Percentiles rank a stretch among this genome's conserved stretches.
phyloP scores from a whole-genome alignment of 2,888 invertebrate genomes.

The Agrotis puta region DNA sequence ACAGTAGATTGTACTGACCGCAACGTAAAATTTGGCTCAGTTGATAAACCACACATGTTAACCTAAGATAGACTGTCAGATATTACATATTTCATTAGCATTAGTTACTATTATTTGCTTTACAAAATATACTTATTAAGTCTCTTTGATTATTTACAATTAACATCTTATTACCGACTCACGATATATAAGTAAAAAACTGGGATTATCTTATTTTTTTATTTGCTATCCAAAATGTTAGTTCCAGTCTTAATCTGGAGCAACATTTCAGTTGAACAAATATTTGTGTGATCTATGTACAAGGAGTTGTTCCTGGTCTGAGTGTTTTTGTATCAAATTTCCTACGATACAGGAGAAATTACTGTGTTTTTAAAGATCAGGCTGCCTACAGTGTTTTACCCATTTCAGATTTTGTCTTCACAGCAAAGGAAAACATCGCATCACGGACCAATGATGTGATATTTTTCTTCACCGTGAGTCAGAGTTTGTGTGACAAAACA shows the following conservation, averaged over 20 bases:
- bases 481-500: constrained; percentile 12
- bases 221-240: constrained; percentile 1
- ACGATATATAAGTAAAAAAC: not conserved
- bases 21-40: constrained; percentile 51
- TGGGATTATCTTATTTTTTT: not conserved
- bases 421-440: constrained; percentile 10
- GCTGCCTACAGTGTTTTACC: not conserved
- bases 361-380: constrained; percentile 2
- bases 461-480: constrained; percentile 40
- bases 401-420: constrained; percentile 6
- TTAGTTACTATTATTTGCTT: constrained; percentile 20
- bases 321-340: too few relatives aligned
- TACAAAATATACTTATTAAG: not conserved
- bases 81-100: constrained; percentile 16
- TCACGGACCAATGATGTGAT: not conserved
- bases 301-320: too few relatives aligned
- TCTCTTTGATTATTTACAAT: not conserved
- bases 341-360: too few relatives aligned
- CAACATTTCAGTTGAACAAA: not conserved
- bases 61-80: constrained; percentile 53
- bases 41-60: constrained; percentile 62
- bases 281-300: too few relatives aligned
- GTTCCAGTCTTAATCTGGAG: not conserved
- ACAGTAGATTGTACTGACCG: constrained; percentile 52
- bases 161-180: not conserved